A percentile compares a stretch with the other conserved stretches of the same genome.
Evolutionary conservation across 2,113 vertebrate genomes (phyloP).

Genomic region (Nicator chloris): DNA sequence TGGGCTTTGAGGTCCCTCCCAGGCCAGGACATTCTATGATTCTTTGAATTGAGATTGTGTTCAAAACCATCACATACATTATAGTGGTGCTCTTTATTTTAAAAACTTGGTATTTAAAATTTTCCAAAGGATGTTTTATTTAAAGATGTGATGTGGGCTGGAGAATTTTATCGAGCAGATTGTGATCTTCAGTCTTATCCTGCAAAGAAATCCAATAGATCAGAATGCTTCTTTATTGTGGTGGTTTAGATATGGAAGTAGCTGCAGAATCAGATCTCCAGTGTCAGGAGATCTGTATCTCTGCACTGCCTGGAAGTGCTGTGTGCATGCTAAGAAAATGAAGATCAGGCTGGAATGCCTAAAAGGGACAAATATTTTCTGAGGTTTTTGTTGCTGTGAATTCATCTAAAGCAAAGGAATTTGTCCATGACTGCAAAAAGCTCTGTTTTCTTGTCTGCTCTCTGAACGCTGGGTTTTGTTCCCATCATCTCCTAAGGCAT

Average conservation of each 20-base stretch:
- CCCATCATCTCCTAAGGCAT: not conserved
- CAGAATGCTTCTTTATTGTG: not conserved
- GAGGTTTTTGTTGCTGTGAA: not conserved
- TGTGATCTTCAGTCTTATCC: not conserved
- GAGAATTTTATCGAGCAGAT: not conserved
- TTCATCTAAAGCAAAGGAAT: not conserved
- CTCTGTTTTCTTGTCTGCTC: not conserved
- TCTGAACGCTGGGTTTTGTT: not conserved
- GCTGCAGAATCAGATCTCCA: not conserved
- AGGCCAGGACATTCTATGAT: too few species aligned
- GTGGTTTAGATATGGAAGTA: not conserved
- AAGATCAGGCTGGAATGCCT: not conserved
- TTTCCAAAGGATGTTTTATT: not conserved
- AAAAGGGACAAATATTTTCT: not conserved
- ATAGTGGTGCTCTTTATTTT: not conserved
- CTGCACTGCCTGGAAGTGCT: not conserved
- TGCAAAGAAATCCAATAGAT: not conserved
- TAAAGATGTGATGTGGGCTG: not conserved
- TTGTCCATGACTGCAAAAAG: not conserved
- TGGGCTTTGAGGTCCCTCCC: rapidly evolving
- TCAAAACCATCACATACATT: not conserved
- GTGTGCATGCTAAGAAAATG: not conserved
- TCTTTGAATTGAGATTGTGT: not conserved
- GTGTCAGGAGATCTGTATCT: not conserved
- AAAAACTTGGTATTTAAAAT: not conserved